Evolutionary conservation across 1,140 invertebrate genomes (phyloP), one percentile per base, ranked within the genome.

Genomic region (Sesamia nonagrioides): DNA sequence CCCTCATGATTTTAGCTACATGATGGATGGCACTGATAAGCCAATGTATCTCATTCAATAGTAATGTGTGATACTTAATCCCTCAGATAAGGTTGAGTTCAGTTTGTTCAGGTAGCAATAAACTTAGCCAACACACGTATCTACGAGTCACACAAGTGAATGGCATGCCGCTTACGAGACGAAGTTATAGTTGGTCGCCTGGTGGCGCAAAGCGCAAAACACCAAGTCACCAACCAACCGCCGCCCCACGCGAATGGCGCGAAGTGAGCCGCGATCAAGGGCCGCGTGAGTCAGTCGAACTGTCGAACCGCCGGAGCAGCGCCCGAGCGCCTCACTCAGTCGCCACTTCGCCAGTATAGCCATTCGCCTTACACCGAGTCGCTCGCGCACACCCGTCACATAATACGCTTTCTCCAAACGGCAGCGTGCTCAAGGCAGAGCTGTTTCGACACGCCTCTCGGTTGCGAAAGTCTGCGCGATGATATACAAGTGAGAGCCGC

Each of bases 381-480:
- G 84, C 74, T 69, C 84, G 86, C 85, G 79, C 86, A 81, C 85
- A 79, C 73, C 78, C 82, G 84, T 84, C 82, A 78, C 72, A 33
- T 61, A 80, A 45, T 76, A 82, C 84, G 85, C 88, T 91, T 89
- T 92, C 89, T 80, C 87, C 84, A 84, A 84, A 80, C 86, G 80
- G 58, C 83, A 80, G 74, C 88, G 89, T 84, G 87, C 85, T 92
- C 87, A 85, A 90, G 86, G 86, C 90, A 86, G 84, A 89, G 82
- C 80, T 86, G 89, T 94, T 93, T 93, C 92, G 91, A 92, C 89
- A 94, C 91, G 88, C 84, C 85, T 87, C 82, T 90, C 88, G 91
- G 84, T 94, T 94, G 89, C 92, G 92, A 95, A 94, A 95, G 93
- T 93, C 86, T 92, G 90, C 92, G 93, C 92, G 91, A 95, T 95